Conservation (phyloP, 2,113 vertebrate species). For the Zosterops lateralis region DNA sequence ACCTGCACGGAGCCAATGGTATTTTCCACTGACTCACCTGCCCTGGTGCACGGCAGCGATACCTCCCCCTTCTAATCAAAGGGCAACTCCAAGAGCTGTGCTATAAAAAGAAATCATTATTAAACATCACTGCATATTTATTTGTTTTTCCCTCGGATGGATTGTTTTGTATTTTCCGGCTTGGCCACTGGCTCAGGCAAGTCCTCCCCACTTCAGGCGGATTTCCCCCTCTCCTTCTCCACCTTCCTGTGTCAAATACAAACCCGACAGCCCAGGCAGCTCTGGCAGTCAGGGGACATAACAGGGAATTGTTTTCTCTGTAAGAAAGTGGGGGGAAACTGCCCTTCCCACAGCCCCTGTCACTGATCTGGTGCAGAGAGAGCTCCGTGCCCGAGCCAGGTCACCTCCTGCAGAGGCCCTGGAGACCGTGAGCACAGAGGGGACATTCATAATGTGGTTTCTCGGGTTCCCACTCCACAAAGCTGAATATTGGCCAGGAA, state of each 20-base stretch:
- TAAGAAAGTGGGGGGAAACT: rapidly evolving
- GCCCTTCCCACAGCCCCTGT: background rate
- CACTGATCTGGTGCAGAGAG: rapidly evolving
- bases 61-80: background rate
- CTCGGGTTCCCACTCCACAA: background rate
- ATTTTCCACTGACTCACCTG: slow-evolving; percentile 42
- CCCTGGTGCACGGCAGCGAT: rapidly evolving
- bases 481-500: background rate
- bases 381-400: background rate
- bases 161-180: background rate
- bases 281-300: rapidly evolving
- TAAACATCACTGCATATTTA: background rate
- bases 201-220: background rate
- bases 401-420: background rate
- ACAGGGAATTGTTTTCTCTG: background rate
- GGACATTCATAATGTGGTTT: background rate
- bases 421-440: background rate
- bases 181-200: background rate
- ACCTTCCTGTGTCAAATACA: background rate
- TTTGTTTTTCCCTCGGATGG: background rate
- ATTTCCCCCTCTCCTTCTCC: background rate
- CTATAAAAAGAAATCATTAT: background rate
- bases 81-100: background rate
- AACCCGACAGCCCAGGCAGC: background rate
- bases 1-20: rapidly evolving